Evolutionary conservation across 2,113 vertebrate genomes (phyloP), one percentile per base, ranked within the genome.

Genomic region (Mus pahari): DNA sequence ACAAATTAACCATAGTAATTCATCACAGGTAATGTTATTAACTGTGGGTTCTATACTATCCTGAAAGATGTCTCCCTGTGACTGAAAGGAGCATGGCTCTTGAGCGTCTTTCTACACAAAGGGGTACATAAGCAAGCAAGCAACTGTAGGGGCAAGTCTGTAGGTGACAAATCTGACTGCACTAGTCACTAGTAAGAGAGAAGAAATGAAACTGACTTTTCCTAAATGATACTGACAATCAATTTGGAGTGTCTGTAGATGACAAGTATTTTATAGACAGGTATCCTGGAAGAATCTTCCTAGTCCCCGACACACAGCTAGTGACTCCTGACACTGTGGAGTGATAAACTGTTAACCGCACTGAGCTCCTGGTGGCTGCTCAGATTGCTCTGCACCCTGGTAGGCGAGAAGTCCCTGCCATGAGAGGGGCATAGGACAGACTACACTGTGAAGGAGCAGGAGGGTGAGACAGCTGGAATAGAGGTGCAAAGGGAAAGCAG

Each of bases 1-100:
- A 45, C 70, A 74, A 96, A 75, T 36, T 70, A 64, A 91, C 93
- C 82, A 55, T 84, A 24, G 10, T 86, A 14, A 82, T n/a, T n/a
- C n/a, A n/a, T 73, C 90, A 94, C 28, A 20, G 86, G 13, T 53
- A 95, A 82, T 91, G 45, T 0, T 83, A 48, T 48, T 91, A 91
- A 93, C 79, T 13, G 45, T 68, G 50, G 7, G 48, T 79, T 92
- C 90, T 24, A 81, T 11, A 36, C 82, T 84, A 24, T n/a, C 4
- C 17, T 1, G 86, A 81, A 31, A 20, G 94, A 53, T 19, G 17
- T 92, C 48, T 92, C 48, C 82, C 7, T 90, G 9, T 81, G 53
- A 60, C 8, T 73, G 26, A 89, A 71, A 90, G 55, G 83, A 90
- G 31, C 93, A 64, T 22, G 45, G 16, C 91, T 91, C 39, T 89